Base-by-base conservation (phyloP, 2,888 invertebrate genomes). In the Hedychridium roseum region DNA sequence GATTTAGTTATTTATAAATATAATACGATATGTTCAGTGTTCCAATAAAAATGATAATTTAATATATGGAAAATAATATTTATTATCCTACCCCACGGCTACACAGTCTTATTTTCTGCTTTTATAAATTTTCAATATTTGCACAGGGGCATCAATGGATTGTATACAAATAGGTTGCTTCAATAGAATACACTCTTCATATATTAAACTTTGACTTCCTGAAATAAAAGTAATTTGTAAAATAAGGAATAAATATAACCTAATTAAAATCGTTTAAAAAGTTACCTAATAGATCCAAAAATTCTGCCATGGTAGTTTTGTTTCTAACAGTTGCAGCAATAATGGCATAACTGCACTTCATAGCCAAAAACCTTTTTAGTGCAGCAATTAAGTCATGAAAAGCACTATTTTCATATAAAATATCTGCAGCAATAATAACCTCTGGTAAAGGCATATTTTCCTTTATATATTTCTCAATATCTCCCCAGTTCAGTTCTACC, bases 281-380 rank as follows among this genome's bases (percentile, higher is more conserved):
- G 17, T 39, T 30, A 47, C 88, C 82, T 60, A 88, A 74, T 54
- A 76, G 66, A 11, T 78, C 57, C 31, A 86, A 70, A 78, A 91
- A 91, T 16, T 72, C 64, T 2, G 79, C 63, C 54, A 87, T 79
- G 1, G 91, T 91, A 1, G 82, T 79, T 64, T 82, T 77, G 79
- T 90, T 90, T 58, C 91, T 80, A 54, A 89, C 80, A 1, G 86
- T 86, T 46, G 84, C 85, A 20, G 85, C 84, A 43, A 86, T 73
- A 49, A 84, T 76, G 55, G 82, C 80, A 60, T 79, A 73, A 39
- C 78, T 72, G 17, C 63, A 57, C 2, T 57, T 43, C 14, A 43
- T 37, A 1, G 28, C 41, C 32, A 82, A 79, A 18, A 85, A 69
- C 34, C 60, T 64, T 26, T 80, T 79, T 12, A 86, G 71, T 2